Evolutionary conservation across 2,888 invertebrate genomes (phyloP).

Genomic region (Xestia xanthographa): DNA sequence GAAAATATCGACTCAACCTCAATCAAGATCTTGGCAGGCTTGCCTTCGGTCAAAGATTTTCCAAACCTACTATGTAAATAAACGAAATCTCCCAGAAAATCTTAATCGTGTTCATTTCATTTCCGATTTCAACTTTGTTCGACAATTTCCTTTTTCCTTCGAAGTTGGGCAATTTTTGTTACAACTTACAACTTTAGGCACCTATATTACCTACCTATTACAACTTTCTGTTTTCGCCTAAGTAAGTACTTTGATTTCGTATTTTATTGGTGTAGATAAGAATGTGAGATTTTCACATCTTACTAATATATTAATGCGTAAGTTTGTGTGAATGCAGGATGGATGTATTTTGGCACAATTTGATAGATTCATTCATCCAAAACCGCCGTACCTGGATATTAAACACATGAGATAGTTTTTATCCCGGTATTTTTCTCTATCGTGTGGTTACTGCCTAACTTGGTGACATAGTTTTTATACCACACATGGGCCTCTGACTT

Average conservation of each 20-base stretch:
- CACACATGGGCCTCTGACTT: too few species aligned
- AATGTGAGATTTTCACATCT: not conserved
- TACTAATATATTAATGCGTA: too few species aligned
- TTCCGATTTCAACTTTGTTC: conserved; percentile 13
- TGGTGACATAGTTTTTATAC: too few species aligned
- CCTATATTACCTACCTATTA: not conserved
- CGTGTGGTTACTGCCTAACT: too few species aligned
- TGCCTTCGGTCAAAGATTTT: not conserved
- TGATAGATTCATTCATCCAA: too few species aligned
- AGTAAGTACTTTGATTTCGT: not conserved
- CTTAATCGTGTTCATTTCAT: conserved; percentile 9
- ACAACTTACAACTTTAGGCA: conserved; percentile 9
- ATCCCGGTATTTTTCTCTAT: too few species aligned
- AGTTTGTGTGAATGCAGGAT: too few species aligned
- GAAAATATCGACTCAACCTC: not conserved
- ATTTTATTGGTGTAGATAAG: not conserved
- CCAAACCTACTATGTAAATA: not conserved
- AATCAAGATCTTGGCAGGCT: not conserved
- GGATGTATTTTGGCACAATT: too few species aligned
- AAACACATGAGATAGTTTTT: too few species aligned
- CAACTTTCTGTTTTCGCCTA: not conserved
- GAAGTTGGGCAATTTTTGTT: conserved; percentile 5
- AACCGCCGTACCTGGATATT: too few species aligned
- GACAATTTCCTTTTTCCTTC: conserved; percentile 7
- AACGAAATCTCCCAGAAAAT: conserved; percentile 8